These are phyloP conservation scores for Polymixis lichenea DNA, from an alignment of 2,888 invertebrate species.

Conservation along the genomic window DNA sequence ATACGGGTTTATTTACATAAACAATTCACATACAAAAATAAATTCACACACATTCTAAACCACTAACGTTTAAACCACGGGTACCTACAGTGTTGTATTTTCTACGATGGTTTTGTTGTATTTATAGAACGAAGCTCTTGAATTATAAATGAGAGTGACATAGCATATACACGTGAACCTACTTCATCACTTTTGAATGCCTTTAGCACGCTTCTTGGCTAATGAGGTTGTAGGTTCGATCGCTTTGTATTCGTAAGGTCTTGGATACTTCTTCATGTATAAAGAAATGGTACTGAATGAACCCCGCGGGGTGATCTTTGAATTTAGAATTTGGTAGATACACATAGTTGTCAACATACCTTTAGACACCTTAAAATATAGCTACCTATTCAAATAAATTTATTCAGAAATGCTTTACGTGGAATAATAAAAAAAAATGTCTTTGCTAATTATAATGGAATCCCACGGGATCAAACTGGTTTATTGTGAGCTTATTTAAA, in stretches of 20 bases:
- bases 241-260: background rate
- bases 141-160: conserved; percentile 21
- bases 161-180: background rate
- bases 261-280: background rate
- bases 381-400: background rate
- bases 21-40: too few relatives aligned
- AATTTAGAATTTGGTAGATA: background rate
- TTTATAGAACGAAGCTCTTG: conserved; percentile 13
- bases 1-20: too few relatives aligned
- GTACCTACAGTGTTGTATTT: conserved; percentile 5
- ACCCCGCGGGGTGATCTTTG: too few relatives aligned
- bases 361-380: background rate
- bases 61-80: conserved; percentile 7
- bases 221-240: conserved; percentile 20
- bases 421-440: too few relatives aligned
- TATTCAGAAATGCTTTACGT: too few relatives aligned
- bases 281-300: background rate
- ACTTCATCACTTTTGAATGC: conserved; percentile 22
- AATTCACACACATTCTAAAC: too few relatives aligned
- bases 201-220: conserved; percentile 6
- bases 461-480: too few relatives aligned
- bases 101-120: conserved; percentile 13
- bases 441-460: background rate
- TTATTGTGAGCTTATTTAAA: background rate
- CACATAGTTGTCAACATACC: too few relatives aligned